Base-by-base conservation (phyloP, 2,113 vertebrate genomes). In the Lophochroa leadbeateri region DNA sequence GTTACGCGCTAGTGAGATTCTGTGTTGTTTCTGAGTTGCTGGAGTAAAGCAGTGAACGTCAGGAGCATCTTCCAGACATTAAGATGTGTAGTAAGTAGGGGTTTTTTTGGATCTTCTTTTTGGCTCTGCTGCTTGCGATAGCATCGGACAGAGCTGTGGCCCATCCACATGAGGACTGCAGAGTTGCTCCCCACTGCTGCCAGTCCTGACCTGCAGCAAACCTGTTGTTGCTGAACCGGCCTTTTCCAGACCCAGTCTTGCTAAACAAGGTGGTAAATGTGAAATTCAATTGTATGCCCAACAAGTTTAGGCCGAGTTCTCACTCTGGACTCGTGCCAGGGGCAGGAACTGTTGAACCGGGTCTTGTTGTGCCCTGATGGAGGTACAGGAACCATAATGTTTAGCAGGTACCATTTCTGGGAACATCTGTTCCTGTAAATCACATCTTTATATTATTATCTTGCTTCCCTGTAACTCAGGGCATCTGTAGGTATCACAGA, bases 11-110 rank as follows among this genome's bases (percentile, higher is more conserved):
- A n/a, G n/a, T 17, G 33, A 52, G 23, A 15, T 72, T 67, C 58
- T 52, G 5, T 19, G 65, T 31, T 7, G 1, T 47, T 67, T 16
- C 79, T 10, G 58, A 39, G 63, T 13, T 27, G 47, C 52, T 76
- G 71, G 13, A 69, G 53, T 35, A 33, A 80, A 72, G 39, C 58
- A 46, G 13, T 24, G 28, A 3, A 47, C n/a, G n/a, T 16, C 41
- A 52, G 29, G n/a, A 46, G 53, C 3, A 3, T 27, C 53, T 72
- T 74, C 37, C 61, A 65, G 55, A 46, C 55, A 15, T 69, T 33
- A 13, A 76, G 44, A n/a, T 1, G 0, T 1, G 5, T 9, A 18
- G 23, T 3, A 50, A 23, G 35, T 65, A 44, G 2, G 2, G 14
- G 0, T 0, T 13, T 46, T 87, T 82, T 44, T 19, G 35, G 9